phyloP scores from a whole-genome alignment of 2,113 vertebrate genomes.

The Rana temporaria region DNA sequence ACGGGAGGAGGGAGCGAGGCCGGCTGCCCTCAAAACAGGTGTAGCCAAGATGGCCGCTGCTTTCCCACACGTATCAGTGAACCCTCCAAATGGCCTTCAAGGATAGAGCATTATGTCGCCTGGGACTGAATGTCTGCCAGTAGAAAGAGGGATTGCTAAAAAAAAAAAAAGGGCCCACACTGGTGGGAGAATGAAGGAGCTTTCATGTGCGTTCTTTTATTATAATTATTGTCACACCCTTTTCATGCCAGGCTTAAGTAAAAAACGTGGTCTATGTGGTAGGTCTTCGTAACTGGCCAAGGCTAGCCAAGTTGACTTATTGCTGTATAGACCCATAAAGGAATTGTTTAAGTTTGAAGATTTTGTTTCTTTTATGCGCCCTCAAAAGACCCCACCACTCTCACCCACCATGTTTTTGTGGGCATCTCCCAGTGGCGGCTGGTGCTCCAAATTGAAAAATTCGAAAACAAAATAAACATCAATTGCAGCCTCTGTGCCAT shows the following conservation, averaged over 20 bases:
- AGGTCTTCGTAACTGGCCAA: not conserved
- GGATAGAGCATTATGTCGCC: slow-evolving; percentile 50
- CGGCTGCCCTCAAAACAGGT: slow-evolving; percentile 54
- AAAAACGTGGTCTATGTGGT: not conserved
- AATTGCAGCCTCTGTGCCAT: no score
- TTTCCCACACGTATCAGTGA: slow-evolving; percentile 56
- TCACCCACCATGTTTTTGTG: no score
- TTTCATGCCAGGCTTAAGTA: not conserved
- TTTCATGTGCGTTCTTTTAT: not conserved
- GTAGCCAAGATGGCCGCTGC: slow-evolving; percentile 55
- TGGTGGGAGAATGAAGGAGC: not conserved
- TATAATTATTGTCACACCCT: not conserved
- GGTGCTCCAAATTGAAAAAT: no score
- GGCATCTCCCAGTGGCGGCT: no score
- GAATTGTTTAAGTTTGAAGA: no score
- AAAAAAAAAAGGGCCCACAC: slow-evolving; percentile 20
- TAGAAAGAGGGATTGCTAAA: slow-evolving; percentile 9
- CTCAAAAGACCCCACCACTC: no score
- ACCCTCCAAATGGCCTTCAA: slow-evolving; percentile 54
- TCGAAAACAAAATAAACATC: no score
- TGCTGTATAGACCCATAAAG: not conserved
- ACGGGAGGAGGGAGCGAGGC: slow-evolving; percentile 30
- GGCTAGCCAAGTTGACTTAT: not conserved
- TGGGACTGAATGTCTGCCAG: slow-evolving; percentile 56
- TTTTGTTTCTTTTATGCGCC: no score